Conservation (phyloP, 1,140 invertebrate species). For the Hesperophylax magnus region DNA sequence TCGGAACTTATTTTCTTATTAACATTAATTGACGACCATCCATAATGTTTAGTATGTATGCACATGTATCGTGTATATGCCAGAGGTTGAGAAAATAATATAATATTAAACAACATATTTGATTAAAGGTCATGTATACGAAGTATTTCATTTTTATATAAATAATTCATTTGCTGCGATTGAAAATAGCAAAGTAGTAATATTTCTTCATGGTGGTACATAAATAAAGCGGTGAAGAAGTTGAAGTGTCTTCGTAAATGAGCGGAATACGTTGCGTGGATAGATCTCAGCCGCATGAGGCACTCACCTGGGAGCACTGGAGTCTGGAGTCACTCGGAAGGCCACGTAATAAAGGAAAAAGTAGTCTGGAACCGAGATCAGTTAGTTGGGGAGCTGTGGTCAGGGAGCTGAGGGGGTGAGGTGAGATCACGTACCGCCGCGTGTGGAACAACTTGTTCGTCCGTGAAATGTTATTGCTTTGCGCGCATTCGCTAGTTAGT, state of each 20-base stretch:
- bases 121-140: too few relatives aligned
- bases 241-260: neutral
- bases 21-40: too few relatives aligned
- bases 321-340: neutral
- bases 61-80: too few relatives aligned
- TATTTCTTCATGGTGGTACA: neutral
- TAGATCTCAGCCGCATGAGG: neutral
- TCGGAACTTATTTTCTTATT: too few relatives aligned
- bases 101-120: too few relatives aligned
- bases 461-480: slow-evolving; percentile 58
- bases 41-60: too few relatives aligned
- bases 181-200: too few relatives aligned
- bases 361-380: neutral
- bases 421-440: slow-evolving; percentile 41
- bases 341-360: slow-evolving; percentile 7
- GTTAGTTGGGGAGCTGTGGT: neutral
- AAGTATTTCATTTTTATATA: too few relatives aligned
- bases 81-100: too few relatives aligned
- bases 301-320: neutral
- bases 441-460: slow-evolving; percentile 40
- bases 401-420: neutral
- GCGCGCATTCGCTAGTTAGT: slow-evolving; percentile 50
- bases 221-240: slow-evolving; percentile 12
- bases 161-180: too few relatives aligned
- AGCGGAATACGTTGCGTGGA: slow-evolving; percentile 17